Evolutionary conservation across 2,113 vertebrate genomes (phyloP), one percentile per base, ranked within the genome.

Genomic region (Phylloscopus trochiloides): DNA sequence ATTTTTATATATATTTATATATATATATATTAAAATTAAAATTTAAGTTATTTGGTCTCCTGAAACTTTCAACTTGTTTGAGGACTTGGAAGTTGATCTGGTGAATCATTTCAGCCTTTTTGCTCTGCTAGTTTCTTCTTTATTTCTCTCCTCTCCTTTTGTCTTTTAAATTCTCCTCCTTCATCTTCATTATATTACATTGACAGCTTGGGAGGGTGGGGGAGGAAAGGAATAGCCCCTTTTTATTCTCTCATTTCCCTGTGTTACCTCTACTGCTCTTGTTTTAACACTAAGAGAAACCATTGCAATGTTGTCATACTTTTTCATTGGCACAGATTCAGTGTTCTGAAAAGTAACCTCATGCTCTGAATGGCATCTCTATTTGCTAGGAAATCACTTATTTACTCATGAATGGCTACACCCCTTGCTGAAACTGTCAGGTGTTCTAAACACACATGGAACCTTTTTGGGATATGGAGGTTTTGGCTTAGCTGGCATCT

Each of bases 151-250:
- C n/a, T 72, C 14, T 61, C 1, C 71, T 66, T 70, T 45, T 51
- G 10, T 22, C 11, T 86, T 82, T 17, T 10, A 82, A 31, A 17
- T 36, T 92, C 57, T 70, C 1, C 17, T 52, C 7, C 21, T 7
- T 80, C 25, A 26, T 68, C 17, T 65, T 80, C 50, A 19, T 19
- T 13, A 18, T 57, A 3, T 6, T 55, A n/a, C 26, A 40, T 11
- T 48, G 18, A 26, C 28, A 70, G 1, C 6, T 29, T 26, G 62
- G 10, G 16, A 19, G 7, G 4, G 0, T 2, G 15, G 4, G 12
- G 8, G 2, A 71, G 16, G 12, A 86, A 75, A 58, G 25, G 10
- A 82, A 74, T 36, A 71, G 32, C 0, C 4, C 3, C 28, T 17
- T 77, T 95, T 59, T 40, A 48, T 84, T 61, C 5, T 55, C 11